A percentile compares a stretch with the other conserved stretches of the same genome.
phyloP scores from a whole-genome alignment of 1,140 invertebrate species.

The Drosophila insularis region DNA sequence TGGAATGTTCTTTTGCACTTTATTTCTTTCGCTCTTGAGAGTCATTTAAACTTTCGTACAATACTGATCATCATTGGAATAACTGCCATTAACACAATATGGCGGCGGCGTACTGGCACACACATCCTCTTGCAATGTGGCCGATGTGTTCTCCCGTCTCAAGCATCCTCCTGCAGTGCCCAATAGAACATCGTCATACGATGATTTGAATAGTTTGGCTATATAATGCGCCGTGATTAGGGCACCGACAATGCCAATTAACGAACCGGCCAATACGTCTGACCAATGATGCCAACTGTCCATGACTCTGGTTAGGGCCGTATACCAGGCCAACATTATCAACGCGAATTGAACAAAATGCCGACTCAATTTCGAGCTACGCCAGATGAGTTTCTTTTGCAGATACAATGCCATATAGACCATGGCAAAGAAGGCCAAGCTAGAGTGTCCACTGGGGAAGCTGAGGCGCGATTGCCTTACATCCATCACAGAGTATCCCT shows the following conservation, averaged over 20 bases:
- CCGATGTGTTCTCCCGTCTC: conserved; percentile 62
- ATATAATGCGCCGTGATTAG: conserved; percentile 67
- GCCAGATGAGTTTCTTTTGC: conserved; percentile 89
- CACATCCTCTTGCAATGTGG: conserved; percentile 70
- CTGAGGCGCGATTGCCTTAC: conserved; percentile 89
- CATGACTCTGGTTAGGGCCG: conserved; percentile 72
- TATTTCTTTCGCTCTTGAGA: not conserved
- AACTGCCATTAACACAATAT: conserved; percentile 56
- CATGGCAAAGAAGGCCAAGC: conserved; percentile 90
- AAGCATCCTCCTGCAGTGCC: conserved; percentile 22
- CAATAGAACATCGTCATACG: conserved; percentile 19
- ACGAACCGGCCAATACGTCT: conserved; percentile 62
- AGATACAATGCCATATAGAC: conserved; percentile 92
- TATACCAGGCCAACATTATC: conserved; percentile 83
- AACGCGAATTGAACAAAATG: conserved; percentile 89
- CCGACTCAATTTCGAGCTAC: conserved; percentile 87
- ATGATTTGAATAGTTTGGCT: conserved; percentile 50
- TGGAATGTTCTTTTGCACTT: conserved; percentile 50
- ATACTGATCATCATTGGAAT: conserved; percentile 59
- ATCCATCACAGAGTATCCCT: conserved; percentile 83
- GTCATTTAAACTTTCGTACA: conserved; percentile 58
- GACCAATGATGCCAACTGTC: conserved; percentile 81
- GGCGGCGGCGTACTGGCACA: conserved; percentile 67
- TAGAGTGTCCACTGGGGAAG: conserved; percentile 92
- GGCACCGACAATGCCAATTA: conserved; percentile 60